Evolutionary conservation across 2,888 invertebrate species (phyloP), one percentile per base, ranked within the genome.

Genomic region (Epistrophella euchroma): DNA sequence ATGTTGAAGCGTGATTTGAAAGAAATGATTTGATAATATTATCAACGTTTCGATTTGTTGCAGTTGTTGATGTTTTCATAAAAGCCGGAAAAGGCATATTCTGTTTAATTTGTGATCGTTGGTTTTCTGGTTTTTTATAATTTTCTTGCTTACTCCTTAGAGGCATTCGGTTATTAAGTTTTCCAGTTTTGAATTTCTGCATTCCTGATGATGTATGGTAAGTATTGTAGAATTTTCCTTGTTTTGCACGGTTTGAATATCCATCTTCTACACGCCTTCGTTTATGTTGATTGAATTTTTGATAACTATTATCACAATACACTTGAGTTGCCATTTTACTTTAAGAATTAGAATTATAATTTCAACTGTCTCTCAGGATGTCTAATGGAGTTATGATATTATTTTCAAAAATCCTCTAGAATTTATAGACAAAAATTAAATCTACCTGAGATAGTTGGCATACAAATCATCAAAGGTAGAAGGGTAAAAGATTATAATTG

Each of bases 251-350:
- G 6, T 35, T 17, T 40, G 40, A 58, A 13, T 35, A 11, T 0
- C 32, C 58, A 19, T 17, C 58, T 17, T 35, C 35, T 5, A 13
- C 19, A 13, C 58, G 35, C 2, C 0, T 19, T 19, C 58, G 35
- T 19, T 58, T 58, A 0, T 17, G 9, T 35, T 19, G 58, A 35
- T 35, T 35, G 35, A 17, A 58, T 13, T 58, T 58, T 19, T 58
- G 35, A 3, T 58, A 58, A 19, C 19, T 19, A 58, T 35, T 58
- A 32, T 58, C 35, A 1, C 11, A 35, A 58, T 19, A 58, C 2
- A 58, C 58, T 35, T 58, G 58, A 19, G 19, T 19, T n/a, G 55
- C 28, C 25, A 55, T 55, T 55, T 28, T 15, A 2, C n/a, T 55
- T n/a, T 55, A 2, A 9, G 28, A 52, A 10, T 52, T 28, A 6